Base-by-base conservation (phyloP, 2,888 invertebrate genomes). In the Hypomecis punctinalis region DNA sequence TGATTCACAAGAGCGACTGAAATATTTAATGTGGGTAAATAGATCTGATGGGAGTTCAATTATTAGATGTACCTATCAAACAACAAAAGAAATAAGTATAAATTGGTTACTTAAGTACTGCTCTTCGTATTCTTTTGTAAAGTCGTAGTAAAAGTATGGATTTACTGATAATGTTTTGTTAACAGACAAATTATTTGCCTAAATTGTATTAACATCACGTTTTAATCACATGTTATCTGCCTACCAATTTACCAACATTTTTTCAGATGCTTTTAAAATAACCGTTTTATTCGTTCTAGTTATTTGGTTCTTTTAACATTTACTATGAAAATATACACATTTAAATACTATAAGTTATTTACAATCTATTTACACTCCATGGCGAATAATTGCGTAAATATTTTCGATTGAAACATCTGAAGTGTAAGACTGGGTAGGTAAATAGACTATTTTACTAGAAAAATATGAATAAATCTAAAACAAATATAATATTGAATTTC, bases 221-320 rank as follows among this genome's bases (percentile, higher is more conserved):
- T 77, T 77, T 74, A 71, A 79, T 79, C 78, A 80, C 77, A 76
- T 75, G 66, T 70, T 57, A 57, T 43, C 47, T 70, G 5, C n/a
- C 62, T 61, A 66, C 56, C n/a, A 23, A 13, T 61, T 56, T 61
- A 67, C 45, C 47, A 51, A 49, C 23, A 23, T 45, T 63, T 58
- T 52, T 61, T 69, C 61, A 65, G 68, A 66, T 67, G 53, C 47
- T 62, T 72, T 75, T 75, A 69, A 70, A 71, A 71, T 69, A 70
- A 64, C 49, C 53, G 61, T 67, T 70, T 56, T 66, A 68, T 67
- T 76, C 64, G 33, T 55, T 67, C 82, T 88, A 86, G 76, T 90
- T 89, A 89, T 86, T 91, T 93, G 91, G 91, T 91, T 92, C 92
- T 84, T 89, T 92, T 90, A 90, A 91, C 89, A 88, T 86, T 85